Conservation (phyloP, 2,888 invertebrate genomes). For the Eurytoma adleriae region DNA sequence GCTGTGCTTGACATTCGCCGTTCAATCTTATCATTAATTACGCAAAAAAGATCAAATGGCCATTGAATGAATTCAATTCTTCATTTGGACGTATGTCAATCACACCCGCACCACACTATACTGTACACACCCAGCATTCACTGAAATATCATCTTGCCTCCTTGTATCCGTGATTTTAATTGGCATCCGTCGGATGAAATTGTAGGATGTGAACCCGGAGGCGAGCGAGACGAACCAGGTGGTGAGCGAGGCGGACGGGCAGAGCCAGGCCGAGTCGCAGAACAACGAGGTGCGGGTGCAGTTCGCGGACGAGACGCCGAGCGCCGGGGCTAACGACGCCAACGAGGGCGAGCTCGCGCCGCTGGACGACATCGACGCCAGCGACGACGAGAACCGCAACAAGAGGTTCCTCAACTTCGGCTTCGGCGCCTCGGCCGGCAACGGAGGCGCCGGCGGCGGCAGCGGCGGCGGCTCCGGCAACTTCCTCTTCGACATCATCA, state of each 20-base stretch:
- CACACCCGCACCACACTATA: background rate
- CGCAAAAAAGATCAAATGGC: background rate
- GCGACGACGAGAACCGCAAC: slow-evolving; percentile 88
- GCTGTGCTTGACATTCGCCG: slow-evolving; percentile 34
- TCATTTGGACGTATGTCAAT: background rate
- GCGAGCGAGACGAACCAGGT: slow-evolving; percentile 72
- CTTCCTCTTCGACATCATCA: slow-evolving; percentile 92
- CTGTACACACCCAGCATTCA: background rate
- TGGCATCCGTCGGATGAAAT: background rate
- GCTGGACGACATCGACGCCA: slow-evolving; percentile 83
- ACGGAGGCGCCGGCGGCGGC: slow-evolving; percentile 74
- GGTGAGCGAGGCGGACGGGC: slow-evolving; percentile 66
- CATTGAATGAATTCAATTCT: background rate
- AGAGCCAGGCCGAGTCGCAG: slow-evolving; percentile 79
- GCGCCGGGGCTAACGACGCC: slow-evolving; percentile 77
- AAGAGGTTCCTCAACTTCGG: slow-evolving; percentile 88
- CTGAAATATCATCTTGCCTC: background rate
- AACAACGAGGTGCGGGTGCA: slow-evolving; percentile 82
- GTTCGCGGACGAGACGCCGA: slow-evolving; percentile 75
- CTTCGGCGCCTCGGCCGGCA: slow-evolving; percentile 70
- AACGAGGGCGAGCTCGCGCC: slow-evolving; percentile 84
- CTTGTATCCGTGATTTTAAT: background rate
- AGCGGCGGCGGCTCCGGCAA: slow-evolving; percentile 87
- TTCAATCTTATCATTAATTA: background rate
- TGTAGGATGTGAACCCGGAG: slow-evolving; percentile 72